phyloP scores from a whole-genome alignment of 2,113 vertebrate genomes.

The Colaptes auratus region DNA sequence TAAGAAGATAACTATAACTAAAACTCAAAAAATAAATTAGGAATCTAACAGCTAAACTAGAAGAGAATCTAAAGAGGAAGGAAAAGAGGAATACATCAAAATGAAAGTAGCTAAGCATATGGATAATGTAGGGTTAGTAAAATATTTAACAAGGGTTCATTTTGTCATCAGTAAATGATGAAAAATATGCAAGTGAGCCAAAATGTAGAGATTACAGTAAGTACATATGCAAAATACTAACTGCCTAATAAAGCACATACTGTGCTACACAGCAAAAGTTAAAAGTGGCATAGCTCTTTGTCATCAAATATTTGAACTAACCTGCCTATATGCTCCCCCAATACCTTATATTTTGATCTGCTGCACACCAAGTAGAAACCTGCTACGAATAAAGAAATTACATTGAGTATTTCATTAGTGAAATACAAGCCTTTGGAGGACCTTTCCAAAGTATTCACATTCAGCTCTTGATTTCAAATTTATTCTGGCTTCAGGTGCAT shows the following conservation, averaged over 20 bases:
- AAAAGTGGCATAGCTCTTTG: neutral
- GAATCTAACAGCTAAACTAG: neutral
- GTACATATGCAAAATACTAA: neutral
- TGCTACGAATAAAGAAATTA: neutral
- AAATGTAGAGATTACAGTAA: neutral
- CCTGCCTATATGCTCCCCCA: neutral
- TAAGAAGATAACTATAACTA: neutral
- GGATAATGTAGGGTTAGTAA: neutral
- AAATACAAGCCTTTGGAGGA: neutral
- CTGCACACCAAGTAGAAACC: neutral
- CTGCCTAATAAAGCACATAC: neutral
- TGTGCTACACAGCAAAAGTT: neutral
- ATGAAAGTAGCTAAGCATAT: neutral
- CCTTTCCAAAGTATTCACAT: neutral
- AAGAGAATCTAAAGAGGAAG: neutral
- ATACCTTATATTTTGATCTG: neutral
- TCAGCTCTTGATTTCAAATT: neutral
- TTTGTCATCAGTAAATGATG: neutral
- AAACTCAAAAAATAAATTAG: neutral
- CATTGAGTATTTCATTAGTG: neutral
- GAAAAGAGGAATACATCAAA: neutral
- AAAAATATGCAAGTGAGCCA: neutral
- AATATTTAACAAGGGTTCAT: neutral
- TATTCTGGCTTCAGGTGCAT: neutral
- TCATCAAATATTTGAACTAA: neutral